A percentile compares a stretch with the other conserved stretches of the same genome.
Conservation (phyloP, 2,888 invertebrate species). For the Sinopyrophorus schimmeli region DNA sequence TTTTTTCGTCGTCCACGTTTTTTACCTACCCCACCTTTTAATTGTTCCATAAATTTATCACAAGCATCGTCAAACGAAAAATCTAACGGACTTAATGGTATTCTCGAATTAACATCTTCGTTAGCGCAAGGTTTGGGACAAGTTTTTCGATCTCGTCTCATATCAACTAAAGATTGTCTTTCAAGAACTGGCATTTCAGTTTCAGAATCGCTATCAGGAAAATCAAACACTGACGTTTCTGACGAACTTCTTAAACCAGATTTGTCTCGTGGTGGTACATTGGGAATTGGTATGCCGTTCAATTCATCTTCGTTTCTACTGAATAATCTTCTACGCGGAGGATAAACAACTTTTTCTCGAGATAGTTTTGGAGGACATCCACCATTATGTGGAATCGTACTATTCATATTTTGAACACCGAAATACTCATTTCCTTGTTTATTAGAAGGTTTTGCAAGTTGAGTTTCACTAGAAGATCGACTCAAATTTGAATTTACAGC, state of each 20-base stretch:
- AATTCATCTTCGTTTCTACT: slow-evolving; percentile 63
- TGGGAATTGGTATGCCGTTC: slow-evolving; percentile 43
- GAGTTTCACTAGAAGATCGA: slow-evolving; percentile 41
- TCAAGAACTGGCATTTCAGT: slow-evolving; percentile 64
- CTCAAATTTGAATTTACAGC: slow-evolving; percentile 32
- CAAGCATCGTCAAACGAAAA: slow-evolving; percentile 71
- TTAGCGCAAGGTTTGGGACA: slow-evolving; percentile 62
- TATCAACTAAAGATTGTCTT: slow-evolving; percentile 69
- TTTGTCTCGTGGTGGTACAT: slow-evolving; percentile 53
- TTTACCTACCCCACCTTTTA: slow-evolving; percentile 64
- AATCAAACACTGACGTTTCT: slow-evolving; percentile 68
- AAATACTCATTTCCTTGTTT: slow-evolving; percentile 47
- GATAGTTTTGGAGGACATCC: slow-evolving; percentile 28
- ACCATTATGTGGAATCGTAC: slow-evolving; percentile 15
- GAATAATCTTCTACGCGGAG: slow-evolving; percentile 59
- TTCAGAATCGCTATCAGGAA: slow-evolving; percentile 67
- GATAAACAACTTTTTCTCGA: slow-evolving; percentile 30
- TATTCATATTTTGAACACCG: slow-evolving; percentile 9
- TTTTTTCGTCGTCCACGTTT: slow-evolving; percentile 63
- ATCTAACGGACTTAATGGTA: slow-evolving; percentile 50
- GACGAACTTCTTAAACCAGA: slow-evolving; percentile 62
- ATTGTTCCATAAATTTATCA: slow-evolving; percentile 77
- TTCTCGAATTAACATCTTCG: slow-evolving; percentile 46
- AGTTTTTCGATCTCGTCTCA: slow-evolving; percentile 61
- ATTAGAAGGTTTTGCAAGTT: slow-evolving; percentile 53